Evolutionary conservation across 2,888 invertebrate genomes (phyloP), one percentile per base, ranked within the genome.

Genomic region (Pachliopta kotzebuea): DNA sequence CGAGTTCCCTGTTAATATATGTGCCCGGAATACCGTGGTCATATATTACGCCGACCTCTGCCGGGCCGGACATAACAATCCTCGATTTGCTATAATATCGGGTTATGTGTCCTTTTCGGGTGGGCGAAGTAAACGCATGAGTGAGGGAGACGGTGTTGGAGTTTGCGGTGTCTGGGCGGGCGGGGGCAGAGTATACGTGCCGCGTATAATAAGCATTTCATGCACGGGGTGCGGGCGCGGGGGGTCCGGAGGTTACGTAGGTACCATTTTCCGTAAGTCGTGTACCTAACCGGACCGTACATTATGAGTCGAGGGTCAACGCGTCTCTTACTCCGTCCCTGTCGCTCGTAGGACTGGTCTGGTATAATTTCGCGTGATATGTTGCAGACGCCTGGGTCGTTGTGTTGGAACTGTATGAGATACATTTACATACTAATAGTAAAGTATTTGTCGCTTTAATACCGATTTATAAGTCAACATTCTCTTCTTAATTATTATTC

Each of bases 151-250:
- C 72, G 72, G 74, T 74, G 76, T 70, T 72, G 79, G 78, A 79
- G 78, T 83, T 80, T 83, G 72, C 72, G 77, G 56, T 52, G 55
- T 11, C 53, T 59, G 61, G 61, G 61, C 61, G 78, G 80, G 86
- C 84, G 84, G 87, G 88, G 86, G 83, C 85, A 86, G 81, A 80
- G 78, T 75, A 78, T 85, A 92, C 92, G 92, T 92, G 92, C 92
- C 92, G 88, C 89, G 92, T 91, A 92, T 92, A 92, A 92, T 92
- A 92, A 92, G 92, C 92, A 93, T 91, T 92, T 93, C 93, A 93
- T 93, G 93, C 93, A 91, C 85, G 89, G 90, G 92, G 86, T 74
- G 82, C 78, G 80, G 79, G 79, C 80, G 87, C 86, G 85, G 86
- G 85, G 86, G 86, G 79, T 81, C 76, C 76, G 75, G 81, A 80